Conservation (phyloP, 2,797 vertebrate species). For the Hybognathus amarus region DNA sequence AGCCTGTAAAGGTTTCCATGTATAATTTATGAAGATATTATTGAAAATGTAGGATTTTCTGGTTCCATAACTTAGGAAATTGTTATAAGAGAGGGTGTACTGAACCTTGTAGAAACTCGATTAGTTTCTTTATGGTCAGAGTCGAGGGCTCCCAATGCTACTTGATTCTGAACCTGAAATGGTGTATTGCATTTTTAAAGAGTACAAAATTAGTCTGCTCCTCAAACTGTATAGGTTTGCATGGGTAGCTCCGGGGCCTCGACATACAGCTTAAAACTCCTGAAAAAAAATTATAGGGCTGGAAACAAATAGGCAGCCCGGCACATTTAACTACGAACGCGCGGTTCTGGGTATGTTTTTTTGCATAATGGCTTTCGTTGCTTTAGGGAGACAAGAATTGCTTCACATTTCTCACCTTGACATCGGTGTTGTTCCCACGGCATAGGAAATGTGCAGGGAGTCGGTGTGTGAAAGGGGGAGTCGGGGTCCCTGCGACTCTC, state of each 20-base stretch:
- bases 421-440: slow-evolving; percentile 11
- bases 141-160: slow-evolving; percentile 26
- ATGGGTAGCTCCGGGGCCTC: slow-evolving; percentile 50
- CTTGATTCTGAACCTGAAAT: slow-evolving; percentile 55
- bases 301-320: slow-evolving; percentile 46
- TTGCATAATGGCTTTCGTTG: slow-evolving; percentile 66
- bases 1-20: slow-evolving; percentile 40
- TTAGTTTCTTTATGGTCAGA: slow-evolving; percentile 49
- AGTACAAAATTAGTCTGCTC: slow-evolving; percentile 58
- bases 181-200: slow-evolving; percentile 62
- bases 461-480: slow-evolving; percentile 7
- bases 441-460: slow-evolving; percentile 2
- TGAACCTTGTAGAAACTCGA: slow-evolving; percentile 45
- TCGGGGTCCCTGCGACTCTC: slow-evolving; percentile 39
- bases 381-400: slow-evolving; percentile 68
- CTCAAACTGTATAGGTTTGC: slow-evolving; percentile 49
- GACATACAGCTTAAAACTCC: slow-evolving; percentile 26
- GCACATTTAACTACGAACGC: slow-evolving; percentile 42
- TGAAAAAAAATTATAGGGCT: slow-evolving; percentile 26
- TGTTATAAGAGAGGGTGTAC: slow-evolving; percentile 45
- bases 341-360: slow-evolving; percentile 61
- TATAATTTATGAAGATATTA: slow-evolving; percentile 50
- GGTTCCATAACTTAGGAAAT: slow-evolving; percentile 45
- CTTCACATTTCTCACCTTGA: slow-evolving; percentile 54
- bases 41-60: slow-evolving; percentile 51